Evolutionary conservation across 2,797 vertebrate genomes (phyloP), one percentile per base, ranked within the genome.

Genomic region (Anguilla pacifica): DNA sequence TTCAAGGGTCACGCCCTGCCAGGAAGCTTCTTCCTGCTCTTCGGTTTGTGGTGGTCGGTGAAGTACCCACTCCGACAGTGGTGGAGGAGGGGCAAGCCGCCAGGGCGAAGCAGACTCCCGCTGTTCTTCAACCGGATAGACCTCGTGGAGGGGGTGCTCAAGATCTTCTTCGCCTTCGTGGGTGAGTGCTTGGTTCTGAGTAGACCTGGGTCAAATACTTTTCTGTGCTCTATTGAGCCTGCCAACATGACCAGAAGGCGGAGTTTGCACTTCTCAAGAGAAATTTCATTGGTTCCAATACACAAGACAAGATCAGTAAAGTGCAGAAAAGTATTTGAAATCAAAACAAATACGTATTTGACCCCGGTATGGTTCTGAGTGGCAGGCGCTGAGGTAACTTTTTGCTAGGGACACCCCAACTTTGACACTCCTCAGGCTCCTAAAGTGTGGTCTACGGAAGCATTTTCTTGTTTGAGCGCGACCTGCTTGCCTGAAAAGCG

Each of bases 1-100:
- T 99, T 99, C 90, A 97, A 98, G 93, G 99, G 99, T 74, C 99
- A 99, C 0, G 98, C 98, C 0, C 96, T 99, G 67, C 99, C 98
- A 0, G 98, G 98, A 64, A 95, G 96, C 19, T 99, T 99, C 92
- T 99, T 99, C 94, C 88, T 99, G 28, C 74, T 99, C 4, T 95
- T 96, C 83, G 99, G 98, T 19, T 91, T 99, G 28, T 99, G 98
- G 98, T 97, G 98, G 93, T 97, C 97, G 0, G 92, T 97, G 87
- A 98, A 97, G 90, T 92, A 94, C 89, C 91, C 95, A 0, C 92
- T 98, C 59, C 96, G 92, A 79, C 94, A 97, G 84, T 93, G 92
- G 90, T 96, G 94, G 92, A 96, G 94, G 91, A 91, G 46, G 0
- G 94, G 87, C 0, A 91, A 93, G 43, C 91, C 93, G 19, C 90